Evolutionary conservation across 1,140 invertebrate genomes (phyloP), one percentile per base, ranked within the genome.

Genomic region (Drosophila ambigua): DNA sequence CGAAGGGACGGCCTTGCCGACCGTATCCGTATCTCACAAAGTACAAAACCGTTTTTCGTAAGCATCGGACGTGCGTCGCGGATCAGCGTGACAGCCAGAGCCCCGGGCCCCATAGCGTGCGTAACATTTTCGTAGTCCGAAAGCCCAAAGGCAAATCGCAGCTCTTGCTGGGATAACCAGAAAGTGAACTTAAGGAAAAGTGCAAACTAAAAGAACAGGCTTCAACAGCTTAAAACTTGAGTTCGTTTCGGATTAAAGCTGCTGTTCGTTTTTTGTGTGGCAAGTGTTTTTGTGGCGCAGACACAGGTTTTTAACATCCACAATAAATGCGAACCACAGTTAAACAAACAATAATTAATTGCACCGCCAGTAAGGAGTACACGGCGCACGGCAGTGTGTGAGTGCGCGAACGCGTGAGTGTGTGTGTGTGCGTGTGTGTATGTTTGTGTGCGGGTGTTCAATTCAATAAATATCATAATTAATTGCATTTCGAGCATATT

Each of bases 331-430:
- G 43, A 57, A 59, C 23, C 54, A 65, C 64, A 75, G 76, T 62
- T 26, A 68, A 74, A 68, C 74, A 87, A 85, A 87, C 74, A 85
- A 39, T 85, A 73, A 75, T 81, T 85, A 85, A 87, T 85, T 81
- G 60, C 68, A 26, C 31, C 39, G 48, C 63, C 26, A 24, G 11
- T 9, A 45, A 45, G 45, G 58, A 20, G 46, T 48, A 44, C 23
- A 20, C 16, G 16, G 8, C 9, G 28, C 20, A 28, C n/a, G 15
- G 6, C 8, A 20, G 15, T 46, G 28, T 50, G 15, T 28, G 9
- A 35, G 31, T 23, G 24, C 15, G 8, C 35, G 20, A 23, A 20
- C 43, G 20, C 24, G 39, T 45, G 28, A 31, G 16, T 20, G 35
- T 45, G 26, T 23, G 51, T 48, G 35, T 23, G n/a, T 2, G 7